Evolutionary conservation across 2,113 vertebrate genomes (phyloP).

Genomic region (Boleophthalmus pectinirostris): DNA sequence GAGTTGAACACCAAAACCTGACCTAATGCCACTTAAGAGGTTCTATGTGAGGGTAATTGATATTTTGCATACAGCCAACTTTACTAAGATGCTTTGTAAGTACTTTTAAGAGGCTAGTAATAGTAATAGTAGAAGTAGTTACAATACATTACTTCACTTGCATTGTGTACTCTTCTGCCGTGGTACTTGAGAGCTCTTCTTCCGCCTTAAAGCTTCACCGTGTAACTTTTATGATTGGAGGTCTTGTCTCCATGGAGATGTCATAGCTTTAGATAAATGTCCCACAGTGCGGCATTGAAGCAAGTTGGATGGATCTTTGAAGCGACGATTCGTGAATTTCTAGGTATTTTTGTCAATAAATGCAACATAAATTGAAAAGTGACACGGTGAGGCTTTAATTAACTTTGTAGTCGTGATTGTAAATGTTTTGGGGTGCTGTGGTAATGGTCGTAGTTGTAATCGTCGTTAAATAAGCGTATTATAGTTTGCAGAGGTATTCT

Average conservation of each 20-base stretch:
- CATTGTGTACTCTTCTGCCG: background rate
- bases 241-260: too few relatives aligned
- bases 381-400: too few relatives aligned
- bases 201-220: background rate
- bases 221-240: too few relatives aligned
- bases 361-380: too few relatives aligned
- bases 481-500: background rate
- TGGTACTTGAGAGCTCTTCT: background rate
- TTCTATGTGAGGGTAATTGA: background rate
- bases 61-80: background rate
- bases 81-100: background rate
- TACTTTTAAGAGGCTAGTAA: background rate
- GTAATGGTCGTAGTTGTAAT: background rate
- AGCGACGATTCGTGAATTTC: too few relatives aligned
- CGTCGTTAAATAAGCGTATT: background rate
- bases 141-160: background rate
- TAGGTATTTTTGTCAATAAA: too few relatives aligned
- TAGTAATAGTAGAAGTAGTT: background rate
- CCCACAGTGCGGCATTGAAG: too few relatives aligned
- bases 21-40: background rate
- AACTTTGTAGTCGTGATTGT: background rate
- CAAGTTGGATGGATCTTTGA: too few relatives aligned
- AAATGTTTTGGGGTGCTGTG: background rate
- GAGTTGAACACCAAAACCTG: conserved; percentile 1
- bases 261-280: too few relatives aligned